Percentiles rank a stretch among this genome's conserved stretches.
phyloP scores from a whole-genome alignment of 2,113 vertebrate genomes.

The Ceuthmochares aereus region DNA sequence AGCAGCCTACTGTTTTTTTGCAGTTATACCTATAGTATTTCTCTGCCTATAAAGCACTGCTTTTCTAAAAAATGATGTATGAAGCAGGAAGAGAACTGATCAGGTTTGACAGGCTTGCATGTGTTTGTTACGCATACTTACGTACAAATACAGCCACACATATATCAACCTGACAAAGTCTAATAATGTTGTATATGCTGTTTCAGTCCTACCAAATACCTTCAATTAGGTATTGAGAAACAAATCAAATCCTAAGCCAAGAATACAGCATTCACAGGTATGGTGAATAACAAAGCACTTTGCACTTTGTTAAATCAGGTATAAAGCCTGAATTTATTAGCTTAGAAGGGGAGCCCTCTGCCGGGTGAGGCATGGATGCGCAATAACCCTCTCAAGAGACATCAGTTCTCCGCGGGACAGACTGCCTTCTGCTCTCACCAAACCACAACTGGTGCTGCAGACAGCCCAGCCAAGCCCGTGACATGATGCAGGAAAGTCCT shows the following conservation, averaged over 20 bases:
- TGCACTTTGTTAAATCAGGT: background rate
- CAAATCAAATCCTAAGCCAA: background rate
- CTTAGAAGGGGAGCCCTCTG: constrained; percentile 75
- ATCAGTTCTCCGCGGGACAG: fast-evolving
- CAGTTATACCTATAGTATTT: background rate
- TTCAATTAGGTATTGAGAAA: background rate
- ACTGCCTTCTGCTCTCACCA: background rate
- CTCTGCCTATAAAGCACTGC: background rate
- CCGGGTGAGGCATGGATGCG: background rate
- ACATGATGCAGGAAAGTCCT: fast-evolving
- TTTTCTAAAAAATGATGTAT: background rate
- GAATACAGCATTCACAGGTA: background rate
- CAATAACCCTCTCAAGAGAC: fast-evolving
- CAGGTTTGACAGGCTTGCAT: background rate
- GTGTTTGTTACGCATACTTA: too few species aligned
- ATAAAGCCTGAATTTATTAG: background rate
- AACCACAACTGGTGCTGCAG: fast-evolving
- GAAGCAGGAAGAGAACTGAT: background rate
- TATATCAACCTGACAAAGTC: background rate
- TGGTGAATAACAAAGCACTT: background rate
- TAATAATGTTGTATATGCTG: fast-evolving
- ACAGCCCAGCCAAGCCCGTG: background rate
- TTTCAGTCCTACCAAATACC: background rate
- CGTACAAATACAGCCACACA: fast-evolving
- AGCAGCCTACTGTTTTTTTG: background rate